These are phyloP conservation scores for Maconellicoccus hirsutus DNA, from an alignment of 1,140 invertebrate genomes.

Conservation along the genomic window DNA sequence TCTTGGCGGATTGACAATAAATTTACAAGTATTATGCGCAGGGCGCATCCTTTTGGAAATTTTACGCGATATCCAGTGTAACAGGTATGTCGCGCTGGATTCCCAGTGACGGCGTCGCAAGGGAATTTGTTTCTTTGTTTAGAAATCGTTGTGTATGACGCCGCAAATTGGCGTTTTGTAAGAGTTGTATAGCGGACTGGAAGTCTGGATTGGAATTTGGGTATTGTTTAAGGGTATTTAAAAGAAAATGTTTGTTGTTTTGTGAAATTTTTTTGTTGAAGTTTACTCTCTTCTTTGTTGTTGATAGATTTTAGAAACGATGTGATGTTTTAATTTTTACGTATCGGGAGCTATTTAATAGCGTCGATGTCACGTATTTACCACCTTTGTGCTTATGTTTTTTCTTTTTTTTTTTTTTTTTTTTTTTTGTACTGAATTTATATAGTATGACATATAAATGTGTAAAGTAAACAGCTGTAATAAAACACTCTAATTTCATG, in stretches of 20 bases:
- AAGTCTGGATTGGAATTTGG: neutral
- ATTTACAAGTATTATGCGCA: too few species aligned
- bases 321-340: neutral
- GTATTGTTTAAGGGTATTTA: neutral
- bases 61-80: too few species aligned
- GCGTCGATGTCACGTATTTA: neutral
- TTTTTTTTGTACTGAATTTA: slow-evolving; percentile 3
- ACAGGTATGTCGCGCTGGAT: too few species aligned
- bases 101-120: too few species aligned
- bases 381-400: neutral
- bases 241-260: neutral
- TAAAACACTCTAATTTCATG: slow-evolving; percentile 9
- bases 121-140: neutral
- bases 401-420: neutral
- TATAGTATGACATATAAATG: slow-evolving; percentile 9
- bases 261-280: slow-evolving; percentile 1
- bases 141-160: neutral
- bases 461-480: slow-evolving; percentile 2
- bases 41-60: too few species aligned
- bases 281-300: neutral
- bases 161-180: neutral
- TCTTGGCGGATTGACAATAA: too few species aligned
- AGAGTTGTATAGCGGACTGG: neutral
- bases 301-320: slow-evolving; percentile 9
- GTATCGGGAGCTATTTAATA: neutral